phyloP scores from a whole-genome alignment of 2,797 vertebrate genomes.

The Dryobates pubescens region DNA sequence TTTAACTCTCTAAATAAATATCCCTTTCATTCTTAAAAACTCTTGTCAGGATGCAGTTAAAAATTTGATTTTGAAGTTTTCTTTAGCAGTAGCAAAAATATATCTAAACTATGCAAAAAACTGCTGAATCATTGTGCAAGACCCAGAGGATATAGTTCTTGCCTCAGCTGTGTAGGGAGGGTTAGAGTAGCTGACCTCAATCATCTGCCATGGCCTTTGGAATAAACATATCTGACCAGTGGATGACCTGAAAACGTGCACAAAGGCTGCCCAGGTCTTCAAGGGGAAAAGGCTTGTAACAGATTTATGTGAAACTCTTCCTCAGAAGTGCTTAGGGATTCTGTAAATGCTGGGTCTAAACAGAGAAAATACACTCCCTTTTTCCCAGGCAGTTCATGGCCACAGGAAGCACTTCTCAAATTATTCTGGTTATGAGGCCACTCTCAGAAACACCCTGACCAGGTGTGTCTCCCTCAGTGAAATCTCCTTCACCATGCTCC shows the following conservation, averaged over 20 bases:
- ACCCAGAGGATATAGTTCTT: background rate
- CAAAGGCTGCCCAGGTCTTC: background rate
- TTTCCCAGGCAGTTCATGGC: background rate
- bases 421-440: background rate
- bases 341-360: background rate
- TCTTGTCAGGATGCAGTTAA: background rate
- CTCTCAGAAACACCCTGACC: background rate
- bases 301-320: background rate
- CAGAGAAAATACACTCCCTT: background rate
- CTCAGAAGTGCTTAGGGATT: background rate
- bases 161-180: background rate
- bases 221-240: background rate
- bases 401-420: background rate
- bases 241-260: background rate
- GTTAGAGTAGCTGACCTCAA: background rate
- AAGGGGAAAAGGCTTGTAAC: background rate
- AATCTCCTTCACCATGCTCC: background rate
- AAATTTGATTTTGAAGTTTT: background rate
- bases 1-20: background rate
- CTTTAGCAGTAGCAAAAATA: background rate
- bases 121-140: background rate
- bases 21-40: background rate
- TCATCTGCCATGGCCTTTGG: background rate
- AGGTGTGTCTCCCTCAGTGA: background rate
- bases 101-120: background rate